Evolutionary conservation across 2,113 vertebrate genomes (phyloP).

Genomic region (Pantherophis guttatus): DNA sequence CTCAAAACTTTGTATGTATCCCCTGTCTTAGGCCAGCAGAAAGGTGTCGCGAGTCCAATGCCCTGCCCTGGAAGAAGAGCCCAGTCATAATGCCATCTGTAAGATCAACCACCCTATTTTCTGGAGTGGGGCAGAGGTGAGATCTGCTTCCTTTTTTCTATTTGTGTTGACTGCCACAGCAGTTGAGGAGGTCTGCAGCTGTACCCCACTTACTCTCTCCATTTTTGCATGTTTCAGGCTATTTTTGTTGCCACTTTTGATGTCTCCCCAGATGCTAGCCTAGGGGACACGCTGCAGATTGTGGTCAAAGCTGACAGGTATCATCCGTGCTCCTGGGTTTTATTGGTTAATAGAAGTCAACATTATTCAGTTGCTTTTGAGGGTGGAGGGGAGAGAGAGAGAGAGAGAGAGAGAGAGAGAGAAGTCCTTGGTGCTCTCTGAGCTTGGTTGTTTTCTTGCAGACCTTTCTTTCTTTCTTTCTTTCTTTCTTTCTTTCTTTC

Average conservation of each 20-base stretch:
- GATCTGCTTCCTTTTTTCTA: not conserved
- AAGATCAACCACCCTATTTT: constrained; percentile 77
- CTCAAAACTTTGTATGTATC: not conserved
- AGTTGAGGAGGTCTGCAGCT: not conserved
- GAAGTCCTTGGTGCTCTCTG: too few species aligned
- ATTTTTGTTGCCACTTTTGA: constrained; percentile 57
- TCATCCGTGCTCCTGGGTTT: not conserved
- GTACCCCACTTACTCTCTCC: not conserved
- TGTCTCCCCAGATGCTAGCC: constrained; percentile 38
- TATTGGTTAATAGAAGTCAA: not conserved
- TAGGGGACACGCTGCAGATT: constrained; percentile 46
- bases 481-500: too few species aligned
- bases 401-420: not conserved
- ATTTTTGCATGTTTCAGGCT: constrained; percentile 32
- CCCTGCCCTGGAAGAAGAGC: constrained; percentile 52
- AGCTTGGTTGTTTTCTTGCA: too few species aligned
- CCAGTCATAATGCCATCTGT: constrained; percentile 61
- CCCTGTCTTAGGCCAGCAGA: not conserved
- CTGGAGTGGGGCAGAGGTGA: constrained; percentile 59
- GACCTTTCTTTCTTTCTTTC: too few species aligned
- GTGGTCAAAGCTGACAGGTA: constrained; percentile 55
- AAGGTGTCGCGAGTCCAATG: constrained; percentile 36
- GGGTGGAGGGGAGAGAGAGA: not conserved
- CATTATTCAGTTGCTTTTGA: not conserved
- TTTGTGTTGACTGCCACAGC: not conserved